These are phyloP conservation scores for Platygyra sinensis DNA, from an alignment of 64 coral and sea anemone species.

Conservation along the genomic window DNA sequence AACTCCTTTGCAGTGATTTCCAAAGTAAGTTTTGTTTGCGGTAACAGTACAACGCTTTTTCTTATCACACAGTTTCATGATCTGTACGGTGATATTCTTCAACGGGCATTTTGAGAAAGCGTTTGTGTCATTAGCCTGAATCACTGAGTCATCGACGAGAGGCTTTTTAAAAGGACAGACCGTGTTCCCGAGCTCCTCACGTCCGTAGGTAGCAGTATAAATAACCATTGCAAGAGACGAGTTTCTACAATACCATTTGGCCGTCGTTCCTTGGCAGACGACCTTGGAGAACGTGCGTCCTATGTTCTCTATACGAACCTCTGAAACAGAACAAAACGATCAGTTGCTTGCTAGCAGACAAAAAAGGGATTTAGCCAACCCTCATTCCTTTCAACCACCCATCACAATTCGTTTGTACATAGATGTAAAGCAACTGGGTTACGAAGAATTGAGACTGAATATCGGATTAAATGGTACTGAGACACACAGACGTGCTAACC, in stretches of 20 bases:
- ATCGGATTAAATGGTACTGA: too few relatives aligned
- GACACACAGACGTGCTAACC: too few relatives aligned
- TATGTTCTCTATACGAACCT: constrained; percentile 6
- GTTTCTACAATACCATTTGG: constrained; percentile 48
- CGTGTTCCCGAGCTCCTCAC: background rate
- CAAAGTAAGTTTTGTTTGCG: constrained; percentile 5
- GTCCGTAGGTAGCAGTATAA: constrained; percentile 63
- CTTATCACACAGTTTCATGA: constrained; percentile 49
- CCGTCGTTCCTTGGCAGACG: constrained; percentile 38
- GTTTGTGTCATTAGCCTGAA: background rate
- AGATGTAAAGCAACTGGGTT: too few relatives aligned
- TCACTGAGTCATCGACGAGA: background rate
- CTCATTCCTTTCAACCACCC: too few relatives aligned
- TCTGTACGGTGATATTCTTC: background rate
- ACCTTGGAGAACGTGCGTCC: background rate
- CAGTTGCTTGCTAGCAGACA: too few relatives aligned
- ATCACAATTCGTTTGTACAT: too few relatives aligned
- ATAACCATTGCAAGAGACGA: constrained; percentile 75
- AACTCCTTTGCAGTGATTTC: constrained; percentile 58
- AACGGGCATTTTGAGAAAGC: background rate
- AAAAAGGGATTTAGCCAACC: too few relatives aligned
- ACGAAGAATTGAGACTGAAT: too few relatives aligned
- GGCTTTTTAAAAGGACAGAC: constrained; percentile 47
- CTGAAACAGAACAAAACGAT: constrained; percentile 1
- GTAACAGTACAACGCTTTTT: constrained; percentile 43